These are phyloP conservation scores for Cataglyphis livida DNA, from an alignment of 2,888 invertebrate genomes.

Conservation along the genomic window DNA sequence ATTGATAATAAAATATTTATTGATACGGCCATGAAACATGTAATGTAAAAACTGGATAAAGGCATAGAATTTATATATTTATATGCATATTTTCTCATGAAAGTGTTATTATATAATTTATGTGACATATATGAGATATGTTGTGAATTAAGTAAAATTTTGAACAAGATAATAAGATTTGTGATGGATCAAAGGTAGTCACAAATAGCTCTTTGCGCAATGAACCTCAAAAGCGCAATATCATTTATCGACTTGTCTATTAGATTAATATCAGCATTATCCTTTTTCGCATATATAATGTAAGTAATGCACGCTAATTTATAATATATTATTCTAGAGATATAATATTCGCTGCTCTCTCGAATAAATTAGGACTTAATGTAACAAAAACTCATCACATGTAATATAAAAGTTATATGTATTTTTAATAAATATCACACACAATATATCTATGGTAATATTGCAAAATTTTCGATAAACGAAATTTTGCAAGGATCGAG, in stretches of 20 bases:
- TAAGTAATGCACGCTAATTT: constrained; percentile 10
- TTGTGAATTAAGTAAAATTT: constrained; percentile 18
- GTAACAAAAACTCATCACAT: not conserved
- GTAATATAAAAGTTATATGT: not conserved
- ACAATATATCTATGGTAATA: not conserved
- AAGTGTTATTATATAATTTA: constrained; percentile 13
- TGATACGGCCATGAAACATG: not conserved
- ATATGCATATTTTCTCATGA: not conserved
- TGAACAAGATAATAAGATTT: constrained; percentile 26
- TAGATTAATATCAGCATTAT: constrained; percentile 34
- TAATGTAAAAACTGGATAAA: not conserved
- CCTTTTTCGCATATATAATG: constrained; percentile 9
- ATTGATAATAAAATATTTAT: constrained; percentile 9
- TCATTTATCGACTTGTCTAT: constrained; percentile 25
- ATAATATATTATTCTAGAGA: not conserved
- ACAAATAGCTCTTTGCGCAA: constrained; percentile 28
- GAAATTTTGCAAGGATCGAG: constrained; percentile 7
- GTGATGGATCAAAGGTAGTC: constrained; percentile 25
- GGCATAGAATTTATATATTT: not conserved
- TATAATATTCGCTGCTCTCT: not conserved
- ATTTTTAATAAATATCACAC: not conserved
- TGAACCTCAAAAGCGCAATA: constrained; percentile 30
- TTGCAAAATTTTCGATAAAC: not conserved
- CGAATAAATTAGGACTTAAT: not conserved
- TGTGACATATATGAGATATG: not conserved